Percentiles rank a stretch among this genome's conserved stretches.
phyloP scores from a whole-genome alignment of 1,140 invertebrate species.

The Eurosta solidaginis region DNA sequence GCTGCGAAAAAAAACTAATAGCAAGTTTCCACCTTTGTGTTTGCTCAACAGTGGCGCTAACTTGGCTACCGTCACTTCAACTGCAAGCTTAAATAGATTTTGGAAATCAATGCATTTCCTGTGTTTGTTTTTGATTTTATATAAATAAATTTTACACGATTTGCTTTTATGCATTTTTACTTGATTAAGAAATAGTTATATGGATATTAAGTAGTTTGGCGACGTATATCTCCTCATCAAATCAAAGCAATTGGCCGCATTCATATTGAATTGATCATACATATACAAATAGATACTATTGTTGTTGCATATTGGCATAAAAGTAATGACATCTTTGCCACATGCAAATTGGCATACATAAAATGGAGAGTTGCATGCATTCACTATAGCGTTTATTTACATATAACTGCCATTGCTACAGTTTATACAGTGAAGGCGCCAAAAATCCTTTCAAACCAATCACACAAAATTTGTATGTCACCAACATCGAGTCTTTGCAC shows the following conservation, averaged over 20 bases:
- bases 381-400: too few species aligned
- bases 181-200: too few species aligned
- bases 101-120: neutral
- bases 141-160: neutral
- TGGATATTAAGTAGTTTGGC: neutral
- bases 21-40: neutral
- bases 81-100: too few species aligned
- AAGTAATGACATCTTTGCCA: too few species aligned
- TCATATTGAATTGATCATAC: too few species aligned
- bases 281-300: too few species aligned
- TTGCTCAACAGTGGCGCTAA: neutral
- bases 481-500: neutral
- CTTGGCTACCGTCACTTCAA: neutral
- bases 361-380: too few species aligned
- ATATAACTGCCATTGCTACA: too few species aligned
- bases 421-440: neutral
- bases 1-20: neutral
- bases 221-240: neutral
- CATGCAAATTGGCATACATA: too few species aligned
- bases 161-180: neutral
- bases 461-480: constrained; percentile 11
- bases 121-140: neutral
- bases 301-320: too few species aligned
- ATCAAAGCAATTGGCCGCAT: constrained; percentile 5
- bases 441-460: neutral